Evolutionary conservation across 2,797 vertebrate genomes (phyloP).

Genomic region (Eupleurogrammus muticus): DNA sequence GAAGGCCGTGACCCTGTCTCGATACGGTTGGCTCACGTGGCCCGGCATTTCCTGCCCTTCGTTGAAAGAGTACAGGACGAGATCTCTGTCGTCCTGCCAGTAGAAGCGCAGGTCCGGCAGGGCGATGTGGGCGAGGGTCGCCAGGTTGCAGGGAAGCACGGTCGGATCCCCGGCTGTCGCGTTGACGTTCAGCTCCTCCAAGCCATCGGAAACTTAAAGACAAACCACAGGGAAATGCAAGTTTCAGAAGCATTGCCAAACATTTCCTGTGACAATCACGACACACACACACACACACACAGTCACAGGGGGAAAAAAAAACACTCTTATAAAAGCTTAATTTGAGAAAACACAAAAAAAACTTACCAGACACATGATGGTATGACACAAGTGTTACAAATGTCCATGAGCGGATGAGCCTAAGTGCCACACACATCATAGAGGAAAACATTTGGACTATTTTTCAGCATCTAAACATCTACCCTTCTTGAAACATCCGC

Average conservation of each 20-base stretch:
- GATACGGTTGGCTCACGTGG: not conserved
- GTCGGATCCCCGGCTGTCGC: not conserved
- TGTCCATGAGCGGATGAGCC: too few species aligned
- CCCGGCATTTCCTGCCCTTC: not conserved
- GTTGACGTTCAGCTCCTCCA: not conserved
- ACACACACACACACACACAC: too few species aligned
- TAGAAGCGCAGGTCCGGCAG: not conserved
- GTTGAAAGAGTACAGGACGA: not conserved
- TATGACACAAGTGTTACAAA: too few species aligned
- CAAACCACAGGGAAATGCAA: not conserved
- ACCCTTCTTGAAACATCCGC: too few species aligned
- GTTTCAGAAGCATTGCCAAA: not conserved
- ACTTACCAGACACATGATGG: too few species aligned
- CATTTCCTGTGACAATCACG: not conserved
- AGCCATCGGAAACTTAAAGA: not conserved
- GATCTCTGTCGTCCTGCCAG: not conserved
- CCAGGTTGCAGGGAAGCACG: not conserved
- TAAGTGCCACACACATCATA: too few species aligned
- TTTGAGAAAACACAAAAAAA: too few species aligned
- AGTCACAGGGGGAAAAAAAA: too few species aligned
- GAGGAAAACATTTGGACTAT: too few species aligned
- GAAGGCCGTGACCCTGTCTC: not conserved
- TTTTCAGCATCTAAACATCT: too few species aligned
- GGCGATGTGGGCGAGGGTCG: fast-evolving
- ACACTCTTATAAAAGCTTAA: too few species aligned